Percentiles rank a stretch among this genome's conserved stretches.
These are phyloP conservation scores for Cisticola juncidis DNA, from an alignment of 2,113 vertebrate species.

Conservation along the genomic window DNA sequence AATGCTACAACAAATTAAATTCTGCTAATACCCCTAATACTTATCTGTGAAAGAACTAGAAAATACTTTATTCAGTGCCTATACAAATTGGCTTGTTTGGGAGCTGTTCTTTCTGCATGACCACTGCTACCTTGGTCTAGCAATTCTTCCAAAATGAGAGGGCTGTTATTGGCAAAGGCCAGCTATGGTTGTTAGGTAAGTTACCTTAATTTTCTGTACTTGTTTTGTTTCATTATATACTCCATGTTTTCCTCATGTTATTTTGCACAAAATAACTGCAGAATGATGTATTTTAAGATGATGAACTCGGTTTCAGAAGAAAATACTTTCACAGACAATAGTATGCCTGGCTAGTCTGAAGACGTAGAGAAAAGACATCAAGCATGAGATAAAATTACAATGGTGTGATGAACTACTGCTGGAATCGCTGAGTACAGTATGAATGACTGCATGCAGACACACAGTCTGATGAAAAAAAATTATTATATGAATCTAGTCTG, in stretches of 20 bases:
- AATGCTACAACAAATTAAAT: not conserved
- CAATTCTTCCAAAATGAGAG: not conserved
- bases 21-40: not conserved
- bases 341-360: not conserved
- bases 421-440: not conserved
- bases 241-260: not conserved
- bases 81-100: not conserved
- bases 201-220: not conserved
- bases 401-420: not conserved
- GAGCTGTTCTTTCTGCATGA: not conserved
- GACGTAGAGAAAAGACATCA: not conserved
- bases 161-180: not conserved
- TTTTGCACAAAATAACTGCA: not conserved
- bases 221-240: not conserved
- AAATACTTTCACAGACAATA: not conserved
- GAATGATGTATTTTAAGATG: not conserved
- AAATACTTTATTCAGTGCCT: not conserved
- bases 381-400: not conserved
- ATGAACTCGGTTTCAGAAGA: not conserved
- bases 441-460: not conserved
- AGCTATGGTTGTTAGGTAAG: not conserved
- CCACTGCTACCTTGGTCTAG: not conserved
- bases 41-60: not conserved
- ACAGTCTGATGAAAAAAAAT: not conserved
- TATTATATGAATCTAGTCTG: not conserved